Evolutionary conservation across 2,113 vertebrate species (phyloP), one percentile per base, ranked within the genome.

Genomic region (Mola mola): DNA sequence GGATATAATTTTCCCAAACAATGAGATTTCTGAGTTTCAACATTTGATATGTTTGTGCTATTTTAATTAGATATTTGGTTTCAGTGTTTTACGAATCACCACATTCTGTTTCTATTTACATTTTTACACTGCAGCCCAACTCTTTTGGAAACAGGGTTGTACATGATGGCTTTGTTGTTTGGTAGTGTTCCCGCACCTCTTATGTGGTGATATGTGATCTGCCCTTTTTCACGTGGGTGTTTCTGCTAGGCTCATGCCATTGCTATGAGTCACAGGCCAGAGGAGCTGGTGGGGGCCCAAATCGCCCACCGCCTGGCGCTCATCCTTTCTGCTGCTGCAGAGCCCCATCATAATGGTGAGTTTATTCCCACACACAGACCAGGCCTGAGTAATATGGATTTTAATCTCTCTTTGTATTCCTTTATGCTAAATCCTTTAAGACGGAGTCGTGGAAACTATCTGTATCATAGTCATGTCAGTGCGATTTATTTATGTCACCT

Each of bases 191-290:
- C 42, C 36, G 26, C 42, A 22, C 26, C 9, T 74, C 66, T 67
- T 56, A 61, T 44, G 62, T 66, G 25, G 36, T 72, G 72, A 64
- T 58, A 58, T 34, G 67, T 37, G 38, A 82, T 82, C 63, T 71
- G 44, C 67, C 34, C 66, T 74, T 41, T 49, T 73, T 78, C 52
- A 47, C 8, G 5, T 55, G 67, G 53, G 21, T 44, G 72, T 81
- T 73, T 66, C 53, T 61, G 16, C 44, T 68, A 93, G 92, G 92
- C 92, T n/a, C 89, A 91, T 87, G 68, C 84, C 87, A 90, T 91
- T 52, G 46, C 88, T 25, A 50, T 91, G 90, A 91, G 85, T 82
- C 83, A 86, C 66, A 55, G 63, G 41, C 70, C 83, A 2, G 72
- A 63, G 48, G 86, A 85, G 13, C 67, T 84, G 28, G 90, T 92